A percentile compares a stretch with the other conserved stretches of the same genome.
Evolutionary conservation across 2,888 invertebrate species (phyloP).

Genomic region (Amblyjoppa proteus): DNA sequence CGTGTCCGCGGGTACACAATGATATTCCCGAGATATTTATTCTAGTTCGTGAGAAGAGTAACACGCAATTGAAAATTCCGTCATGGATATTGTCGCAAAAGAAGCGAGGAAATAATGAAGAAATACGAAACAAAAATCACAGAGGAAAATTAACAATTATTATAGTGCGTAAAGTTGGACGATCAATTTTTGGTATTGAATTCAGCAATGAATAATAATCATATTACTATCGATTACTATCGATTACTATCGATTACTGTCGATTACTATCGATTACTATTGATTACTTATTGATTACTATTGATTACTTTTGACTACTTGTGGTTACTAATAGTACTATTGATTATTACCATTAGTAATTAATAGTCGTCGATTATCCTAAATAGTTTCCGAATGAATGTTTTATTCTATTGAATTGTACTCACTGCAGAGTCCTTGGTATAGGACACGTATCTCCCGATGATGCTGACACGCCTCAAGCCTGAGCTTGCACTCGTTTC

Average conservation of each 20-base stretch:
- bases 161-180: neutral
- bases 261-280: no score
- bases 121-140: neutral
- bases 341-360: no score
- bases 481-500: slow-evolving; percentile 93
- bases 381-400: neutral
- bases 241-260: no score
- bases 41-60: slow-evolving; percentile 22
- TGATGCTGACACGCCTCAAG: slow-evolving; percentile 92
- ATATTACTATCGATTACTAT: no score
- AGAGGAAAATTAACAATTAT: neutral
- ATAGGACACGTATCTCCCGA: slow-evolving; percentile 91
- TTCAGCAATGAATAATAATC: neutral
- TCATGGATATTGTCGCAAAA: slow-evolving; percentile 46
- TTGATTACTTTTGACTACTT: no score
- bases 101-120: slow-evolving; percentile 13
- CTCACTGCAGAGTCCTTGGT: slow-evolving; percentile 95
- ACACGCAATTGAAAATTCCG: slow-evolving; percentile 52
- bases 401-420: slow-evolving; percentile 74
- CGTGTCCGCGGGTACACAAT: slow-evolving; percentile 23
- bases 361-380: no score
- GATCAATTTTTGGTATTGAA: no score
- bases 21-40: slow-evolving; percentile 52
- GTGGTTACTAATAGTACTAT: no score
- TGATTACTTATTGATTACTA: no score